Percentiles rank a stretch among this genome's conserved stretches.
Evolutionary conservation across 2,113 vertebrate genomes (phyloP).

Genomic region (Oryzias woworae): DNA sequence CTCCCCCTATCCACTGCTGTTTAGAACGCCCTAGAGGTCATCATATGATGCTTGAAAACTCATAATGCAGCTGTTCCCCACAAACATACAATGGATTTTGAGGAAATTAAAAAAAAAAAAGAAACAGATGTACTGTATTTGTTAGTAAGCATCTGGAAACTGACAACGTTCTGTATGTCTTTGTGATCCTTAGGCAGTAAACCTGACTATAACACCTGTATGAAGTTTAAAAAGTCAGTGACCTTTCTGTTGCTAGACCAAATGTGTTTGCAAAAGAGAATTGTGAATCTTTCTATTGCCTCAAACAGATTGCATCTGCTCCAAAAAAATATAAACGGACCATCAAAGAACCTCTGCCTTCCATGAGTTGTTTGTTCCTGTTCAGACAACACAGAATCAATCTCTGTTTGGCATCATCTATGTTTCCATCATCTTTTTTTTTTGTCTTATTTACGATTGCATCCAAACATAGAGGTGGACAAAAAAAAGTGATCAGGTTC

Average conservation of each 20-base stretch:
- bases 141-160: constrained; percentile 66
- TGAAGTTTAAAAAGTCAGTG: constrained; percentile 70
- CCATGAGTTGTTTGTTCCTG: constrained; percentile 55
- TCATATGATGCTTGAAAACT: constrained; percentile 66
- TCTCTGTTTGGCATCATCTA: too few species aligned
- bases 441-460: too few species aligned
- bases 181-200: constrained; percentile 76
- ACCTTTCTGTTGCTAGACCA: constrained; percentile 77
- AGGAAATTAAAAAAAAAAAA: neutral
- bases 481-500: too few species aligned
- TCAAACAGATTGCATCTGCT: constrained; percentile 81
- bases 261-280: constrained; percentile 77
- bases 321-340: constrained; percentile 78
- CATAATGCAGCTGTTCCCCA: constrained; percentile 46
- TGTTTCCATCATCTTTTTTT: too few species aligned
- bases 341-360: constrained; percentile 63
- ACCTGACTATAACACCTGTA: constrained; percentile 72
- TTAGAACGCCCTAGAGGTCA: constrained; percentile 66
- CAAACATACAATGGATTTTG: constrained; percentile 47
- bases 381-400: neutral
- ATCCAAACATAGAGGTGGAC: too few species aligned
- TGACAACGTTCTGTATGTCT: constrained; percentile 68
- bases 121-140: constrained; percentile 63
- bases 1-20: constrained; percentile 66
- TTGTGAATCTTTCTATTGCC: constrained; percentile 82